Conservation (phyloP, 30 jellyfish, hydroid and myxozoan genomes). For the Hydractinia echinata region DNA sequence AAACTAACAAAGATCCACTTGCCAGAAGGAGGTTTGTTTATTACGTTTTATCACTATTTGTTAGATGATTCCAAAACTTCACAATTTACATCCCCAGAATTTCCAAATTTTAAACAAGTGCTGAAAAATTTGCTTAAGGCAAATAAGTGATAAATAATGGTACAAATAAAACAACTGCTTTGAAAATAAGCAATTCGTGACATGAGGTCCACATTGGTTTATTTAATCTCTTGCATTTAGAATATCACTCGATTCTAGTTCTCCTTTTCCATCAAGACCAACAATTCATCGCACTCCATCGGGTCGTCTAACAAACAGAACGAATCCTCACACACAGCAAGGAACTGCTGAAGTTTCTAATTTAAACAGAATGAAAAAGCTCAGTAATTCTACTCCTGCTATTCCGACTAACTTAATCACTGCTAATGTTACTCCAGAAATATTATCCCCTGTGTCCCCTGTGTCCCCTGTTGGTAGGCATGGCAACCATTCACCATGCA, state of each 20-base stretch:
- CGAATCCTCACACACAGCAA: background rate
- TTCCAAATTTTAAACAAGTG: too few species aligned
- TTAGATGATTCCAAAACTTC: too few species aligned
- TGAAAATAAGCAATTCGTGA: too few species aligned
- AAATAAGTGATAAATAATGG: too few species aligned
- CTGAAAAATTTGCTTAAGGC: too few species aligned
- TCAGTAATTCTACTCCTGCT: slow-evolving; percentile 37
- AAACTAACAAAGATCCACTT: too few species aligned
- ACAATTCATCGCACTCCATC: slow-evolving; percentile 49
- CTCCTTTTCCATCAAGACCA: slow-evolving; percentile 43
- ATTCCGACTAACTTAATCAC: background rate
- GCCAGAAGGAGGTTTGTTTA: too few species aligned
- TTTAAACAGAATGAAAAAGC: slow-evolving; percentile 13
- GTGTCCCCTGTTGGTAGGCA: background rate
- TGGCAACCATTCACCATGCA: slow-evolving; percentile 17
- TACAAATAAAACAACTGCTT: too few species aligned
- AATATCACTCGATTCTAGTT: background rate
- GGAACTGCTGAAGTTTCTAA: background rate
- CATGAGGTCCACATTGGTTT: background rate
- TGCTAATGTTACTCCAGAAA: background rate
- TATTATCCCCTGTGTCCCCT: background rate
- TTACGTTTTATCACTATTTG: too few species aligned
- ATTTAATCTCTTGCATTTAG: background rate
- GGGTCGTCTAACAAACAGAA: slow-evolving; percentile 3
- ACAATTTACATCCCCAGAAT: too few species aligned